Conservation (phyloP, 1,140 invertebrate species). For the Brachionus calyciflorus region DNA sequence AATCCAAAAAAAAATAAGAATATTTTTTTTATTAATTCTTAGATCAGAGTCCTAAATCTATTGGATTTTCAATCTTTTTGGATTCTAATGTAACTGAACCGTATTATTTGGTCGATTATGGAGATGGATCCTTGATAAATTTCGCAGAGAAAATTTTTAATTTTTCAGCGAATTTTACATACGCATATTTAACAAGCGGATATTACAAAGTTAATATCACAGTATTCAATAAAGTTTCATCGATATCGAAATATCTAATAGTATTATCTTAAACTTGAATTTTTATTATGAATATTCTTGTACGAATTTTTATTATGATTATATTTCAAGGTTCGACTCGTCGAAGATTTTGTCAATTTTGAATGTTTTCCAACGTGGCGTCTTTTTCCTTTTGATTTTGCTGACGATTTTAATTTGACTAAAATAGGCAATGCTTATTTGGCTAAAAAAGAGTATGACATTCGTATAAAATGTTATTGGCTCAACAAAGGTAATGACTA, state of each 20-base stretch:
- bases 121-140: not conserved
- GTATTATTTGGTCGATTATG: slow-evolving; percentile 13
- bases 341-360: slow-evolving; percentile 14
- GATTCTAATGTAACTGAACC: not conserved
- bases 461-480: slow-evolving; percentile 9
- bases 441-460: slow-evolving; percentile 13
- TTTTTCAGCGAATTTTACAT: not conserved
- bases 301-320: too few relatives aligned
- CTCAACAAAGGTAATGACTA: not conserved
- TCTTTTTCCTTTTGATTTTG: slow-evolving; percentile 5
- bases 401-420: not conserved
- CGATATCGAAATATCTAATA: not conserved
- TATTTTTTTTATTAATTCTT: not conserved
- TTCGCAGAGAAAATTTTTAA: not conserved
- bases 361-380: slow-evolving; percentile 36
- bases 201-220: slow-evolving; percentile 2
- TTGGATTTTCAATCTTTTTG: not conserved
- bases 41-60: not conserved
- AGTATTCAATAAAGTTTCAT: not conserved
- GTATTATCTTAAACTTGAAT: not conserved
- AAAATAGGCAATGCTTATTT: not conserved
- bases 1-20: too few relatives aligned
- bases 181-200: not conserved
- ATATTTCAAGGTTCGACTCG: not conserved
- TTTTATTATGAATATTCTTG: not conserved